Evolutionary conservation across 2,888 invertebrate species (phyloP), one percentile per base, ranked within the genome.

Genomic region (Caradrina kadenii): DNA sequence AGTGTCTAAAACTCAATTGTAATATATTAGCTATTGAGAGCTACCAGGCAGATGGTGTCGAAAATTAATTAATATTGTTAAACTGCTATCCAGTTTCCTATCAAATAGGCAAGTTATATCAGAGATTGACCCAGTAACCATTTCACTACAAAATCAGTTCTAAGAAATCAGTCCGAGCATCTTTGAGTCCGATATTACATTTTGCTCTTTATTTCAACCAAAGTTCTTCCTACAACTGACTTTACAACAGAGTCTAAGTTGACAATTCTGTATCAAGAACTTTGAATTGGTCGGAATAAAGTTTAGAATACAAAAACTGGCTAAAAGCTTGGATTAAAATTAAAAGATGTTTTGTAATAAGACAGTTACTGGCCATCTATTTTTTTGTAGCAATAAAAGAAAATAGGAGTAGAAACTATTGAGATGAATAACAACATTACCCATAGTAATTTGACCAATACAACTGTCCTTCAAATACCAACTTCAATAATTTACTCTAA

Each of bases 401-500:
- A 21, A n/a, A 4, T 26, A 39, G 13, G 17, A 35, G 35, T 26
- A 13, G 1, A 65, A 21, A n/a, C 2, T 19, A 39, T 73, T 74
- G n/a, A 19, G 6, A 6, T 31, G 10, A 52, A 70, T 42, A 22
- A 49, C 61, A 63, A 53, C 62, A 77, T 68, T 69, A 72, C 70
- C 61, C 79, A 81, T 64, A 60, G 10, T 45, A 45, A 45, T 45
- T 17, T 60, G 52, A 42, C 50, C 59, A 76, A 61, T 62, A 58
- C 70, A 81, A 72, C 42, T 48, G 19, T 61, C 55, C 42, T 69
- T 52, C 59, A 70, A 70, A 71, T 69, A 64, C 61, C 73, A 83
- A 79, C 68, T 60, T 79, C 61, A 79, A 83, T 72, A 79, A 79
- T 69, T 83, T 83, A 83, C 45, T 75, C 58, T 71, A 83, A 84